These are phyloP conservation scores for Xylocampa areola DNA, from an alignment of 2,888 invertebrate genomes.

Conservation along the genomic window DNA sequence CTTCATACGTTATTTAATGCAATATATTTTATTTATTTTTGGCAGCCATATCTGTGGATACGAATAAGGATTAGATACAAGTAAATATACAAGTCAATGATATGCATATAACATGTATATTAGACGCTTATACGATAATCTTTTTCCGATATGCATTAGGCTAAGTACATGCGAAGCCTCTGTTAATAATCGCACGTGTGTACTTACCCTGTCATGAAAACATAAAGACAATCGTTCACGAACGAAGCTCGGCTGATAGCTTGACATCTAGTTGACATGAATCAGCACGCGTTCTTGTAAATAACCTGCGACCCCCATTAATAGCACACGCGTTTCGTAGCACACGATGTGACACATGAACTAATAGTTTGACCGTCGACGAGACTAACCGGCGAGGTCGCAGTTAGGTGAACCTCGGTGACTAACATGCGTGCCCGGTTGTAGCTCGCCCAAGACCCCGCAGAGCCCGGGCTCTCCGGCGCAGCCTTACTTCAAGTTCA, in stretches of 20 bases:
- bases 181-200: slow-evolving; percentile 49
- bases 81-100: slow-evolving; percentile 78
- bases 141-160: slow-evolving; percentile 53
- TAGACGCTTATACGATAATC: slow-evolving; percentile 74
- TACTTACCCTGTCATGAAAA: slow-evolving; percentile 41
- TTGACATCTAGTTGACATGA: slow-evolving; percentile 60
- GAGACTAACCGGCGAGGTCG: slow-evolving; percentile 60
- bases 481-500: slow-evolving; percentile 96
- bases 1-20: slow-evolving; percentile 75
- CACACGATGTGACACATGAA: slow-evolving; percentile 66
- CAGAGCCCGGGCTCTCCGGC: slow-evolving; percentile 91
- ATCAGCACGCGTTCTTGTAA: slow-evolving; percentile 67
- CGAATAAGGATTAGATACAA: slow-evolving; percentile 82
- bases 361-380: slow-evolving; percentile 63
- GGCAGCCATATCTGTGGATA: slow-evolving; percentile 84
- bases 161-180: slow-evolving; percentile 62
- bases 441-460: slow-evolving; percentile 94
- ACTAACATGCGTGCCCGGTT: slow-evolving; percentile 86
- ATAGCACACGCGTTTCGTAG: slow-evolving; percentile 68
- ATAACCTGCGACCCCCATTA: slow-evolving; percentile 70
- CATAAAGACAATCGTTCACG: slow-evolving; percentile 51
- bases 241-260: slow-evolving; percentile 54
- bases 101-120: slow-evolving; percentile 77
- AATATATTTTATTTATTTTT: slow-evolving; percentile 81
- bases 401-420: slow-evolving; percentile 56